Evolutionary conservation across 2,113 vertebrate species (phyloP).

Genomic region (Macrotus californicus): DNA sequence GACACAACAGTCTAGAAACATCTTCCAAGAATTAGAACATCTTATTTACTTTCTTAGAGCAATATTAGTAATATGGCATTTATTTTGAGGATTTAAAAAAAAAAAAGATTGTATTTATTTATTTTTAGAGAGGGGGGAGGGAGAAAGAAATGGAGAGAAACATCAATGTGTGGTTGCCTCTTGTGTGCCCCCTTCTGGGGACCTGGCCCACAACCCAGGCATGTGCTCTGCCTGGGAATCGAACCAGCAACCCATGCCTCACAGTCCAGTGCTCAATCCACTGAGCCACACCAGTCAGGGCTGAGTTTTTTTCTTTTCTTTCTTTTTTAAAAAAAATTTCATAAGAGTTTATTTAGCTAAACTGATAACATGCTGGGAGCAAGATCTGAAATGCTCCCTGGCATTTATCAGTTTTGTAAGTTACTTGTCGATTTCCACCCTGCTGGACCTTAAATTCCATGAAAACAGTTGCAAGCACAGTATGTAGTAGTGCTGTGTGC

Average conservation of each 20-base stretch:
- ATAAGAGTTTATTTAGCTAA: neutral
- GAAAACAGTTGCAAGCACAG: neutral
- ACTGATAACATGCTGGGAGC: neutral
- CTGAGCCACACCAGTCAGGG: too few relatives aligned
- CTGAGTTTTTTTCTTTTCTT: too few relatives aligned
- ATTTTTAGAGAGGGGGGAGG: too few relatives aligned
- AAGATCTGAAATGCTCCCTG: neutral
- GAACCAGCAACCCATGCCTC: too few relatives aligned
- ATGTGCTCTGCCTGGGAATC: too few relatives aligned
- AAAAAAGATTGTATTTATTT: too few relatives aligned
- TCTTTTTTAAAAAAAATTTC: neutral
- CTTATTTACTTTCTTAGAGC: neutral
- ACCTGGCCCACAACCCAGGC: too few relatives aligned
- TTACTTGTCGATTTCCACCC: neutral
- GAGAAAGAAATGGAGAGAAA: too few relatives aligned
- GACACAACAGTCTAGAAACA: neutral
- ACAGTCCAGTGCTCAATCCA: too few relatives aligned
- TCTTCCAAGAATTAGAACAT: neutral
- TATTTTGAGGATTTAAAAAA: neutral
- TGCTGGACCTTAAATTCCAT: neutral
- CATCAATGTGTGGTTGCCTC: too few relatives aligned
- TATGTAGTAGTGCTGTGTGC: neutral
- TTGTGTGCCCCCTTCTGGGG: too few relatives aligned
- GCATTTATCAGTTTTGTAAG: neutral
- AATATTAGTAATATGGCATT: neutral